Conservation (phyloP, 2,888 invertebrate genomes). For the Drosophila lutescens region DNA sequence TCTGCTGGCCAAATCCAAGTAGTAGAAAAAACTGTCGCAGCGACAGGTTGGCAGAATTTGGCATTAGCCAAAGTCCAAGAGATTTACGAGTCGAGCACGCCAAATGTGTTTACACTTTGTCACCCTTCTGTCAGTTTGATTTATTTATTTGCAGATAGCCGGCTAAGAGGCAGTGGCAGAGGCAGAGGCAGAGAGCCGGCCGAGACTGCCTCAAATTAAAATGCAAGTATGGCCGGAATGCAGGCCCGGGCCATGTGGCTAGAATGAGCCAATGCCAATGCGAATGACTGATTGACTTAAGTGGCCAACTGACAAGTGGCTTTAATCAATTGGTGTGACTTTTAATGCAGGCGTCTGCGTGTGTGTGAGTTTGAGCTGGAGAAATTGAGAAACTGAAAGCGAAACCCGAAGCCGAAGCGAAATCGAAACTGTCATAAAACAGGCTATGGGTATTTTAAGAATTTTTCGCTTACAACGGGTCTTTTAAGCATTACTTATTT, state of each 20-base stretch:
- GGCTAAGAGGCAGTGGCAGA: slow-evolving; percentile 35
- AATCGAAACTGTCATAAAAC: slow-evolving; percentile 2
- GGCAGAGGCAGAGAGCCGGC: slow-evolving; percentile 25
- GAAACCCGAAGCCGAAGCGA: slow-evolving; percentile 10
- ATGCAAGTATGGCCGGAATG: slow-evolving; percentile 80
- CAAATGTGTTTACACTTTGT: slow-evolving; percentile 83
- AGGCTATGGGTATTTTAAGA: not conserved
- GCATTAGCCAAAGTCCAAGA: slow-evolving; percentile 71
- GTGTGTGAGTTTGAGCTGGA: slow-evolving; percentile 6
- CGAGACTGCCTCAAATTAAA: slow-evolving; percentile 69
- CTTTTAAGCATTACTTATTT: no score
- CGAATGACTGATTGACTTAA: slow-evolving; percentile 79
- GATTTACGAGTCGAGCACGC: slow-evolving; percentile 80
- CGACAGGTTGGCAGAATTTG: slow-evolving; percentile 56
- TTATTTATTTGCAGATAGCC: slow-evolving; percentile 80
- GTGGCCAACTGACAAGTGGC: slow-evolving; percentile 71
- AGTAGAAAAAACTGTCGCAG: slow-evolving; percentile 44
- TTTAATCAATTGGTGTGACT: slow-evolving; percentile 72
- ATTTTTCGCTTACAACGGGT: not conserved
- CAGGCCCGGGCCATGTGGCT: slow-evolving; percentile 48
- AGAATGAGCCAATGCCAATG: slow-evolving; percentile 68
- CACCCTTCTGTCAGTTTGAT: slow-evolving; percentile 83
- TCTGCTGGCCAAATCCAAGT: slow-evolving; percentile 13
- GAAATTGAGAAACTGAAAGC: slow-evolving; percentile 40
- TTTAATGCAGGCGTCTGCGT: slow-evolving; percentile 16